Base-by-base conservation (phyloP, 2,888 invertebrate species). In the Hypselothyrea guttata region DNA sequence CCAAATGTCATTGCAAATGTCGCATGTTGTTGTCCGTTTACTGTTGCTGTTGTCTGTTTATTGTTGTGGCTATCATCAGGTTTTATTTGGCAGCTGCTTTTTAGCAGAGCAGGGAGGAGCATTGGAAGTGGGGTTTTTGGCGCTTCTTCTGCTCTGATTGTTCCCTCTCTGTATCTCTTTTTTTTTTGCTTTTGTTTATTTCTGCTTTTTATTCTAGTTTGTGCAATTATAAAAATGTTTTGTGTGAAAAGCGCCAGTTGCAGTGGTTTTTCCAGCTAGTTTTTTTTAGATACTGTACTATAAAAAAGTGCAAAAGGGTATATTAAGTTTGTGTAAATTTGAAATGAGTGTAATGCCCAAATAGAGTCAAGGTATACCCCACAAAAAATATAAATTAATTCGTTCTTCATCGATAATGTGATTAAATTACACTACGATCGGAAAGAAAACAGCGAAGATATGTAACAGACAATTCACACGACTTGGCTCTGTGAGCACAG, bases 1-100 rank as follows among this genome's bases (percentile, higher is more conserved):
- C 63, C 63, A 82, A 82, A 83, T 82, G 85, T 74, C 85, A 82
- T 59, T 68, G 27, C 48, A 82, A 84, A 84, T 83, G 85, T 71
- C 85, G 76, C 74, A 46, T 60, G 57, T 64, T 35, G 47, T 46
- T 18, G 33, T 35, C 13, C 15, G 16, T 11, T 2, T 37, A 38
- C 40, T 33, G 31, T 4, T 45, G 53, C n/a, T 28, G 53, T 15
- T 47, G 27, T 1, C 33, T 18, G 41, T 16, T 18, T 8, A 9
- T 15, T 22, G 30, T 44, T 34, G 16, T 51, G 54, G 37, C 51
- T 55, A 75, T 58, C 71, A 60, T 58, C 59, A 62, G 40, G 54
- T 51, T 63, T 53, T 58, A 22, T 22, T 59, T 57, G 60, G 54
- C 65, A 57, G 42, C 48, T 47, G 45, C 35, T 41, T 57, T 38